A percentile compares a stretch with the other conserved stretches of the same genome.
Conservation (phyloP, 2,797 vertebrate species). For the Propithecus deckenii region DNA sequence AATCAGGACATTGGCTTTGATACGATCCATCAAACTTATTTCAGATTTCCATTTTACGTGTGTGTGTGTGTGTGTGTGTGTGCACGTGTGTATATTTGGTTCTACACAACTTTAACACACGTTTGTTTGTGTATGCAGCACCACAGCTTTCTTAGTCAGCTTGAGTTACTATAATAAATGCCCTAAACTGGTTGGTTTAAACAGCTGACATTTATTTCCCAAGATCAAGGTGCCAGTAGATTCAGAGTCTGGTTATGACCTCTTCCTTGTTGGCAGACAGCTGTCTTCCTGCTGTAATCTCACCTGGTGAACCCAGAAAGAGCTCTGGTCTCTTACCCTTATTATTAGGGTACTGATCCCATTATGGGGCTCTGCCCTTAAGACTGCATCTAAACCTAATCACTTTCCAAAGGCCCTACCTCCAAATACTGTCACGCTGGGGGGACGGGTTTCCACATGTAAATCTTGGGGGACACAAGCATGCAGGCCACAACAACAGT, state of each 20-base stretch:
- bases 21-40: not conserved
- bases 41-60: not conserved
- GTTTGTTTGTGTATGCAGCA: not conserved
- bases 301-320: not conserved
- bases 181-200: not conserved
- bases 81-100: not conserved
- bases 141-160: not conserved
- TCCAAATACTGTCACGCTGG: not conserved
- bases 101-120: not conserved
- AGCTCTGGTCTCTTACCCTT: not conserved
- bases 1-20: not conserved
- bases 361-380: not conserved
- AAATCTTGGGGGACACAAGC: not conserved
- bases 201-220: not conserved
- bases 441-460: not conserved
- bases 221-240: not conserved
- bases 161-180: too few species aligned
- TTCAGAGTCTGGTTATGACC: not conserved
- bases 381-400: not conserved
- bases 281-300: not conserved
- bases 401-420: not conserved
- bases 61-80: not conserved
- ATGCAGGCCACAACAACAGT: not conserved
- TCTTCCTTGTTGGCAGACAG: not conserved
- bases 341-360: not conserved